Conservation (phyloP, 2,888 invertebrate species). For the Bimastos eiseni region DNA sequence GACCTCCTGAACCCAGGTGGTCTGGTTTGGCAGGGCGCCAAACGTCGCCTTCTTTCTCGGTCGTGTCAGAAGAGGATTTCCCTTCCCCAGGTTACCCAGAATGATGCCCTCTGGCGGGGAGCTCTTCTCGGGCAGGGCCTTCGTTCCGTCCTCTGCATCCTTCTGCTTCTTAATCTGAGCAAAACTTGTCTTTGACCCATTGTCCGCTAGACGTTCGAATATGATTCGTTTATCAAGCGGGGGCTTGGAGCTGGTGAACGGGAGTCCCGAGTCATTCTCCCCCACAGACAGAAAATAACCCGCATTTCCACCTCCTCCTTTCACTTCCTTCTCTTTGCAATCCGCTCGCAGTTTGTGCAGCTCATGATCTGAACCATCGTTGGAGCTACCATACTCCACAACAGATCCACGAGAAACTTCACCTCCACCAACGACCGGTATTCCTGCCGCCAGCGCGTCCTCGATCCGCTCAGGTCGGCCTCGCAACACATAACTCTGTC, state of each 20-base stretch:
- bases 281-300: constrained; percentile 29
- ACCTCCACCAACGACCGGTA: constrained; percentile 52
- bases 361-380: constrained; percentile 55
- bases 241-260: neutral
- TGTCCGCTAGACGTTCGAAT: constrained; percentile 26
- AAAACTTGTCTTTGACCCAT: constrained; percentile 68
- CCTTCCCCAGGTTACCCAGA: neutral
- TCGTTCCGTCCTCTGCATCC: constrained; percentile 55
- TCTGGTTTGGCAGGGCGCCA: constrained; percentile 75
- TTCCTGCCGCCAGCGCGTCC: constrained; percentile 54
- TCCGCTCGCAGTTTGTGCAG: constrained; percentile 58
- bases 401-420: neutral
- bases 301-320: neutral
- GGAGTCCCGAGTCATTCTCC: neutral
- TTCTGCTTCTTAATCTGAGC: constrained; percentile 72
- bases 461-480: constrained; percentile 49
- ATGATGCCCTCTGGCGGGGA: neutral
- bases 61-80: neutral
- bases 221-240: neutral
- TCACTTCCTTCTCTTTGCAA: constrained; percentile 50
- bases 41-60: constrained; percentile 66
- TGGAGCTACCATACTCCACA: neutral
- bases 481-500: constrained; percentile 50
- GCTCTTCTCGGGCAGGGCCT: neutral
- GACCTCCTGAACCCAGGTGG: constrained; percentile 80